Conservation (phyloP, 1,140 invertebrate species). For the Tetramorium simillimum region DNA sequence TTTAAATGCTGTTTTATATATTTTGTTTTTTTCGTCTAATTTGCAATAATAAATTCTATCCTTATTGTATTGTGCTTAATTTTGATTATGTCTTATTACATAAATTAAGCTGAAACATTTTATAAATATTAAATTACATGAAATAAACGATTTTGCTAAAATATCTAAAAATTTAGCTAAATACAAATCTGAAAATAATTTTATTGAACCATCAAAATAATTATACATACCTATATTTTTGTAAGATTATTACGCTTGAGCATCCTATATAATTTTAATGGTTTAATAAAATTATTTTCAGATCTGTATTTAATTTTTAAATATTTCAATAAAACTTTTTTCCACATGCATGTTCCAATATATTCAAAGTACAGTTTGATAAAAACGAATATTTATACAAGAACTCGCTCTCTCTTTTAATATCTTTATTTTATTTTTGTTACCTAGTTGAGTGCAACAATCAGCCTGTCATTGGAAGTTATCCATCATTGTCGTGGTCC, state of each 20-base stretch:
- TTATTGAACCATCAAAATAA: too few species aligned
- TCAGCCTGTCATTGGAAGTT: slow-evolving; percentile 46
- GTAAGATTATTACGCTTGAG: too few species aligned
- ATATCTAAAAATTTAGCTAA: too few species aligned
- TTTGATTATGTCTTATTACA: background rate
- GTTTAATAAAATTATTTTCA: too few species aligned
- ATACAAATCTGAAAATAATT: too few species aligned
- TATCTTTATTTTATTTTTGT: background rate
- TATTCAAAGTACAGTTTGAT: background rate
- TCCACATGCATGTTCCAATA: too few species aligned
- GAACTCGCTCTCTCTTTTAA: background rate
- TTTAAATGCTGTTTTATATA: too few species aligned
- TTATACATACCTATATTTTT: too few species aligned
- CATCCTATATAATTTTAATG: too few species aligned
- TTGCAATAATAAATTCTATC: background rate
- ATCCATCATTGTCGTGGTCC: slow-evolving; percentile 45
- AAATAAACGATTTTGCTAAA: too few species aligned
- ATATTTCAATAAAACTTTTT: too few species aligned
- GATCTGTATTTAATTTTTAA: too few species aligned
- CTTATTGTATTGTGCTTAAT: background rate
- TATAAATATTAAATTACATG: background rate
- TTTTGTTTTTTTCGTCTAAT: background rate
- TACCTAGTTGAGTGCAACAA: slow-evolving; percentile 48
- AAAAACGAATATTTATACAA: background rate
- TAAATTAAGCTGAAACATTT: background rate